These are phyloP conservation scores for Drosophila varians DNA, from an alignment of 1,140 invertebrate genomes.

Conservation along the genomic window DNA sequence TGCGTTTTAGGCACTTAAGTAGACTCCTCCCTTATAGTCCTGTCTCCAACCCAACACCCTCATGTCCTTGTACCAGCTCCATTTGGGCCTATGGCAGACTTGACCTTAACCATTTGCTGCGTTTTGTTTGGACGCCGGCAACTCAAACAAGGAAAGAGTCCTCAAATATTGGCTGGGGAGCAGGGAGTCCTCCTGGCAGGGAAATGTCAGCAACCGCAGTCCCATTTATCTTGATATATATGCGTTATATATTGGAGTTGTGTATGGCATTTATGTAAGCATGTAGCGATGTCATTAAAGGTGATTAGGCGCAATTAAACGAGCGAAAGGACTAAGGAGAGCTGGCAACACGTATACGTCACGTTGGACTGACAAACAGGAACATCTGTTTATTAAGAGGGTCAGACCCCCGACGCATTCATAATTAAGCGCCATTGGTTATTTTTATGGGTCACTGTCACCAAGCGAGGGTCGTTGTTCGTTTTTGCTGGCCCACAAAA, in stretches of 20 bases:
- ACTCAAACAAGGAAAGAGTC: constrained; percentile 26
- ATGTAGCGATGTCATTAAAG: constrained; percentile 47
- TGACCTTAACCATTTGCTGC: constrained; percentile 68
- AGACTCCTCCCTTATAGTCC: no score
- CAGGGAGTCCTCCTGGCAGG: neutral
- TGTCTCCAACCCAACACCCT: neutral
- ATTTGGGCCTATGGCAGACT: constrained; percentile 27
- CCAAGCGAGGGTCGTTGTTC: constrained; percentile 22
- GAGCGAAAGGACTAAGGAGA: neutral
- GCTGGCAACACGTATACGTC: constrained; percentile 40
- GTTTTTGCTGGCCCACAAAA: constrained; percentile 24
- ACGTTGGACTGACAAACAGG: constrained; percentile 12
- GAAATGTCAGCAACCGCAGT: constrained; percentile 42
- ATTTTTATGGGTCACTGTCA: constrained; percentile 42
- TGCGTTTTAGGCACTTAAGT: no score
- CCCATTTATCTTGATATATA: constrained; percentile 37
- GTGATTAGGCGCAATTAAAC: constrained; percentile 43
- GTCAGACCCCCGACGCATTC: constrained; percentile 16
- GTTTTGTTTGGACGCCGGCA: constrained; percentile 45
- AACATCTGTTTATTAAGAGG: constrained; percentile 49
- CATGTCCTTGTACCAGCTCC: neutral
- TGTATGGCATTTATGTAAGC: constrained; percentile 23
- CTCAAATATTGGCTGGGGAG: constrained; percentile 6
- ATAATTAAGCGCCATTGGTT: constrained; percentile 24
- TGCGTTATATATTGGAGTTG: constrained; percentile 4